phyloP scores from a whole-genome alignment of 2,113 vertebrate species.

The Pluvialis apricaria region DNA sequence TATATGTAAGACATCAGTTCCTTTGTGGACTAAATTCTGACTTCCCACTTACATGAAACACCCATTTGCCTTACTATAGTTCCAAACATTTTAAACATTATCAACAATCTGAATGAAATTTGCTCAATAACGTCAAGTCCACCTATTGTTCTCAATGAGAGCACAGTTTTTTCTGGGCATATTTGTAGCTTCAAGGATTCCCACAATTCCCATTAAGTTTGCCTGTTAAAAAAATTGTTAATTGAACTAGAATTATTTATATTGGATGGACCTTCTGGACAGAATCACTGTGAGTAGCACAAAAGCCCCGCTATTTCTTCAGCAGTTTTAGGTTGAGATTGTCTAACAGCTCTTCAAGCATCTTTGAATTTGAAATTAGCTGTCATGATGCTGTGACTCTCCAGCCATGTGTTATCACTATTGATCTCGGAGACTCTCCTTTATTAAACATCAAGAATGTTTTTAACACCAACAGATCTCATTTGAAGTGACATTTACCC shows the following conservation, averaged over 20 bases:
- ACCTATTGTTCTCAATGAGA: not conserved
- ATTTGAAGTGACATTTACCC: not conserved
- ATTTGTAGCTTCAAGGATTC: not conserved
- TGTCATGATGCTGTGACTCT: not conserved
- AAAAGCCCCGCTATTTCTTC: not conserved
- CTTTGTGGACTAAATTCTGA: not conserved
- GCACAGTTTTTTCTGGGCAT: not conserved
- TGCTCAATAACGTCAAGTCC: not conserved
- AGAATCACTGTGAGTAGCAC: not conserved
- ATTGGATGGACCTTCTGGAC: not conserved
- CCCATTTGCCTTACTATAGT: not conserved
- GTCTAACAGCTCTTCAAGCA: not conserved
- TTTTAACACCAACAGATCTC: not conserved
- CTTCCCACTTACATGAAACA: not conserved
- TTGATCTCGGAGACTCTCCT: not conserved
- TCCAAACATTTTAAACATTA: not conserved
- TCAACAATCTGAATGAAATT: not conserved
- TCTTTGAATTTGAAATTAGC: not conserved
- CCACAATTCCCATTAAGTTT: not conserved
- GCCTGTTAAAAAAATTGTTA: not conserved
- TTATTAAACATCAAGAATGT: not conserved
- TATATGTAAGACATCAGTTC: not conserved
- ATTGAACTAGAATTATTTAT: not conserved
- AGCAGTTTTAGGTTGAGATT: not conserved
- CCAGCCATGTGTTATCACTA: not conserved